Percentiles rank a stretch among this genome's conserved stretches.
These are phyloP conservation scores for Pluvialis apricaria DNA, from an alignment of 2,113 vertebrate species.

Conservation along the genomic window DNA sequence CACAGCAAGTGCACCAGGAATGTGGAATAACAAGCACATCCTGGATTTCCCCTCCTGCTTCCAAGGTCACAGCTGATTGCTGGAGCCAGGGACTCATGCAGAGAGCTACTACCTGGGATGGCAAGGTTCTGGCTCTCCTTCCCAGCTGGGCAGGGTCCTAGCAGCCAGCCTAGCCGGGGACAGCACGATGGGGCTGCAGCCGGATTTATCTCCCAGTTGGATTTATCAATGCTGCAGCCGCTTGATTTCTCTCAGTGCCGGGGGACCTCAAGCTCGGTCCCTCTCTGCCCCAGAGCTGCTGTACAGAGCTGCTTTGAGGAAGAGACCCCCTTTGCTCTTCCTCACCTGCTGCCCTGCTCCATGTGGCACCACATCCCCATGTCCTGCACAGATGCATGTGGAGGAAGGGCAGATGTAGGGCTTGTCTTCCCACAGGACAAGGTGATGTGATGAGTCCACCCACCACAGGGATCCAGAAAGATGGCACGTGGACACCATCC, in stretches of 20 bases:
- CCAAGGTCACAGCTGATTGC: not conserved
- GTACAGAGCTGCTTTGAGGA: not conserved
- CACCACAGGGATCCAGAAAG: not conserved
- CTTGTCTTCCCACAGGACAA: not conserved
- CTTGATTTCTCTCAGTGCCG: not conserved
- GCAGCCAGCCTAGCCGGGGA: not conserved
- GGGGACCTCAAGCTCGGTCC: not conserved
- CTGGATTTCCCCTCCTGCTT: not conserved
- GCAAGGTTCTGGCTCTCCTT: not conserved
- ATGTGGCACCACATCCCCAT: not conserved
- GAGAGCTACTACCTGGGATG: not conserved
- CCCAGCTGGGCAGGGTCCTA: not conserved
- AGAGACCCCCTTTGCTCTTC: not conserved
- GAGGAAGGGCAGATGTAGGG: not conserved
- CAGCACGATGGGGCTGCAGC: fast-evolving
- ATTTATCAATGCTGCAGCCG: not conserved
- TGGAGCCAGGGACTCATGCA: not conserved
- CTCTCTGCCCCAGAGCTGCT: not conserved
- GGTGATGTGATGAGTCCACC: not conserved
- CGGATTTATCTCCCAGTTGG: not conserved
- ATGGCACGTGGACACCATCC: fast-evolving
- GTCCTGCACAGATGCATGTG: not conserved
- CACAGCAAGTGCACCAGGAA: not conserved
- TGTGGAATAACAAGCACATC: not conserved
- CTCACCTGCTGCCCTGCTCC: fast-evolving